phyloP scores from a whole-genome alignment of 2,888 invertebrate species.

The Catocala nupta region DNA sequence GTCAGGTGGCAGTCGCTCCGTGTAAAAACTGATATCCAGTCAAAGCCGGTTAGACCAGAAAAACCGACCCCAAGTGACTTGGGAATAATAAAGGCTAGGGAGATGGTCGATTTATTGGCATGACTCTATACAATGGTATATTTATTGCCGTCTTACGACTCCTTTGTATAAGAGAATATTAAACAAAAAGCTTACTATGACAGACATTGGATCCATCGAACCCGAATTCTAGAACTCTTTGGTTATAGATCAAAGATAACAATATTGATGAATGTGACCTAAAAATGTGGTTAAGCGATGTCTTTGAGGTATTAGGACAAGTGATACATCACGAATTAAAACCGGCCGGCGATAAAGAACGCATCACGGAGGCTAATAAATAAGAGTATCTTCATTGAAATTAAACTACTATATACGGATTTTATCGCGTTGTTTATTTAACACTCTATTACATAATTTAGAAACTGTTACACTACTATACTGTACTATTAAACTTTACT shows the following conservation, averaged over 20 bases:
- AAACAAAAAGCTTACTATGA: slow-evolving; percentile 98
- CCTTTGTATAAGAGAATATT: slow-evolving; percentile 99
- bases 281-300: slow-evolving; percentile 98
- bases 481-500: too few species aligned
- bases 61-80: too few species aligned
- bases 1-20: too few species aligned
- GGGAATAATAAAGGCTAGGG: too few species aligned
- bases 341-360: slow-evolving; percentile 95
- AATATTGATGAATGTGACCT: slow-evolving; percentile 98
- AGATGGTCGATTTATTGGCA: too few species aligned
- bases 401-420: too few species aligned
- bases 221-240: slow-evolving; percentile 99
- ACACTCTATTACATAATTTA: too few species aligned
- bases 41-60: too few species aligned
- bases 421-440: too few species aligned
- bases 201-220: slow-evolving; percentile 99
- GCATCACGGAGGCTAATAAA: slow-evolving; percentile 96
- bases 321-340: slow-evolving; percentile 99
- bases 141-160: slow-evolving; percentile 99
- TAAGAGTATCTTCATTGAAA: too few species aligned
- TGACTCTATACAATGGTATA: slow-evolving; percentile 99
- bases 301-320: slow-evolving; percentile 99
- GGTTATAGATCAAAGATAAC: slow-evolving; percentile 97
- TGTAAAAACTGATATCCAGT: too few species aligned
- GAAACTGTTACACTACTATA: too few species aligned